Evolutionary conservation across 2,797 vertebrate genomes (phyloP), one percentile per base, ranked within the genome.

Genomic region (Echiichthys vipera): DNA sequence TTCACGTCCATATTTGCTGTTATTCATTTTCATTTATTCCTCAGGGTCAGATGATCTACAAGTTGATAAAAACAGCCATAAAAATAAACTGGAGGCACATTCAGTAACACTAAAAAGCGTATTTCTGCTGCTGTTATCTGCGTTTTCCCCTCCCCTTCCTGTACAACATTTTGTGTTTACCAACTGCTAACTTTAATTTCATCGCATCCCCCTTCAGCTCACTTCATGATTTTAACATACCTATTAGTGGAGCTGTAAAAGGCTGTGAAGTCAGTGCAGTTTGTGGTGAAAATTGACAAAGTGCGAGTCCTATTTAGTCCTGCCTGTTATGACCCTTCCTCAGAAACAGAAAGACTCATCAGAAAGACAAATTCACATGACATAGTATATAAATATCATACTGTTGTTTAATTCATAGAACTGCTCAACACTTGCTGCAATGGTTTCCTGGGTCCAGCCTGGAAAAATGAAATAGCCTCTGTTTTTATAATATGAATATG

Each of bases 111-210:
- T n/a, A 5, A 63, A 14, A 0, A 64, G 34, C 34, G 12, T 36
- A 11, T 36, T 36, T 5, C 50, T 1, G 25, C n/a, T 6, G 3
- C 15, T 63, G 24, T 57, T 36, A 20, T 64, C 58, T 54, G 4
- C 4, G 10, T 0, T n/a, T 29, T n/a, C 9, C 14, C 8, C 11
- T 18, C 29, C 7, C 0, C 5, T 18, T 20, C 13, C 17, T n/a
- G 1, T 20, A 1, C 57, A 18, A 46, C 22, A 7, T 30, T 55
- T 32, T 22, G 17, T 40, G 4, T 32, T 39, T 43, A 8, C 10
- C 18, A 36, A 4, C 50, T 18, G 30, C 11, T 10, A 15, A 24
- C 7, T 34, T 45, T 2, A 47, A 36, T 22, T 46, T 67, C 24
- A 30, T 15, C 2, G 10, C 36, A 10, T 37, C 63, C 1, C n/a